Percentiles rank a stretch among this genome's conserved stretches.
Conservation (phyloP, 2,888 invertebrate genomes). For the Gymnocheta viridis region DNA sequence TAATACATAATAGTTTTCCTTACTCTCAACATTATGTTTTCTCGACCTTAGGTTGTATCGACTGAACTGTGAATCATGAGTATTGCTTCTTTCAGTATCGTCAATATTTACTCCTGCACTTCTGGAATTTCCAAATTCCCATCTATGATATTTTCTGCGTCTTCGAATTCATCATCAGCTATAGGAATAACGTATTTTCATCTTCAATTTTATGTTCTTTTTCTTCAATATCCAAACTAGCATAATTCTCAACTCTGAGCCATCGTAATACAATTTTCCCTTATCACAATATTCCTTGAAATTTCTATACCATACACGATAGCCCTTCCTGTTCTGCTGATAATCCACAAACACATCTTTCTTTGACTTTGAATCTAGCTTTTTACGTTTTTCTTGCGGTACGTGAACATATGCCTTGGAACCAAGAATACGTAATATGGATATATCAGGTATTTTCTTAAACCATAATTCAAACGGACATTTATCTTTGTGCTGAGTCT, state of each 20-base stretch:
- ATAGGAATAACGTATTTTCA: not conserved
- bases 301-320: conserved; percentile 69
- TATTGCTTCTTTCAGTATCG: too few species aligned
- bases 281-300: conserved; percentile 45
- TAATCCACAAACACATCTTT: conserved; percentile 74
- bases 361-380: too few species aligned
- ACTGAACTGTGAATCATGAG: not conserved
- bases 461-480: too few species aligned
- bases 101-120: too few species aligned
- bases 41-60: conserved; percentile 8
- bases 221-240: not conserved
- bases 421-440: too few species aligned
- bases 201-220: not conserved
- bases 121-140: not conserved
- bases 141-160: conserved; percentile 8
- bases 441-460: too few species aligned
- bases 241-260: not conserved
- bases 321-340: conserved; percentile 74
- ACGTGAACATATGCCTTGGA: not conserved
- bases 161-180: conserved; percentile 17
- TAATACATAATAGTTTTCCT: too few species aligned
- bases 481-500: too few species aligned
- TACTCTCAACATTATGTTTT: not conserved
- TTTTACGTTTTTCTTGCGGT: conserved; percentile 10
- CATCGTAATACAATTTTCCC: not conserved